These are phyloP conservation scores for Drosophila anomalata DNA, from an alignment of 2,888 invertebrate species.

Conservation along the genomic window DNA sequence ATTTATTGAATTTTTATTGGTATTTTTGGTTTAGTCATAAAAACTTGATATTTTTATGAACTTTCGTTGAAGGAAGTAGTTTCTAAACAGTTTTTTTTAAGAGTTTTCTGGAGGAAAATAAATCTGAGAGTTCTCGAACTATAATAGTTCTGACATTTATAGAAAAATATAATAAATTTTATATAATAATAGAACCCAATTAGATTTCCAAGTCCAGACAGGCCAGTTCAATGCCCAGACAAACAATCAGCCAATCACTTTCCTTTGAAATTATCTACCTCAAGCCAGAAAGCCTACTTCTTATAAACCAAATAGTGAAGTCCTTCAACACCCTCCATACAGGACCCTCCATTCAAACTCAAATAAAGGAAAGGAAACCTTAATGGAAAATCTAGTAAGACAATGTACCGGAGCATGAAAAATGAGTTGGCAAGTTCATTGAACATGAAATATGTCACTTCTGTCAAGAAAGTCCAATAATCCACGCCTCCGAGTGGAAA, in stretches of 20 bases:
- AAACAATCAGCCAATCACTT: conserved; percentile 26
- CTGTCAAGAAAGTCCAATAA: conserved; percentile 52
- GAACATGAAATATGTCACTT: conserved; percentile 55
- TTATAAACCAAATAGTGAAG: not conserved
- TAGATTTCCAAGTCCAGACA: conserved; percentile 6
- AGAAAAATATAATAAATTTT: not conserved
- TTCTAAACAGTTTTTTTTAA: not conserved
- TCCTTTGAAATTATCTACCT: conserved; percentile 20
- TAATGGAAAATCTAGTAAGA: conserved; percentile 3
- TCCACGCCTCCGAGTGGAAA: conserved; percentile 46
- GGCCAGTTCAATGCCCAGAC: conserved; percentile 39
- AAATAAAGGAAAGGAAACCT: conserved; percentile 5
- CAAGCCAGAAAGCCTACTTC: not conserved
- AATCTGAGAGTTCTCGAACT: not conserved
- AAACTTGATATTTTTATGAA: conserved; percentile 14
- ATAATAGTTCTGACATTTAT: not conserved
- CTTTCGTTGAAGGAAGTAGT: not conserved
- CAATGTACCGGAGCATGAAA: conserved; percentile 9
- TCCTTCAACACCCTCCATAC: not conserved
- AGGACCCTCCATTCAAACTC: not conserved
- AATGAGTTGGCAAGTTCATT: conserved; percentile 53
- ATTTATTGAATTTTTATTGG: conserved; percentile 25
- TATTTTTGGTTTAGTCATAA: not conserved
- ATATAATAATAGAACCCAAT: conserved; percentile 2
- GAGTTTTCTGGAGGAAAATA: not conserved